Base-by-base conservation (phyloP, 2,113 vertebrate genomes). In the Festucalex cinctus region DNA sequence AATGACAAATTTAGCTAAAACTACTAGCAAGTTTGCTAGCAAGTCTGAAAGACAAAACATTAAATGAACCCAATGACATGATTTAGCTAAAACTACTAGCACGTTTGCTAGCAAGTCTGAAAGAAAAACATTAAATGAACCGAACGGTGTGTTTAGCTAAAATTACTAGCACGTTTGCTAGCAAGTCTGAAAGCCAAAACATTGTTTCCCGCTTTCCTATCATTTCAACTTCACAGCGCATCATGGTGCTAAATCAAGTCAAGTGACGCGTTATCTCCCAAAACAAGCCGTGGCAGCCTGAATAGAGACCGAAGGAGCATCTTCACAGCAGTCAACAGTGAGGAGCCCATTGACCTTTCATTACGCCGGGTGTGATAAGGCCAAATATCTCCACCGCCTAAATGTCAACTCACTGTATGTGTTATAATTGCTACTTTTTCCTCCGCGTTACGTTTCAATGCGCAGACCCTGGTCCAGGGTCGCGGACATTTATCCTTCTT, bases 331-430 rank as follows among this genome's bases (percentile, higher is more conserved):
- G 87, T 88, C 84, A 89, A 89, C 84, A 87, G 82, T 84, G 82
- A 85, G 82, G 81, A 87, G 83, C 81, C 83, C 76, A 84, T 88
- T 89, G 88, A 90, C 88, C 89, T 92, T 91, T 90, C 76, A 88
- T 90, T 87, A 89, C 79, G 78, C 81, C 83, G 78, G 78, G 78
- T 89, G 76, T 88, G 89, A 92, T 88, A 91, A 90, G 87, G 86
- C 81, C 88, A 90, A 86, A 87, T 84, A 84, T 85, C 86, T 82
- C 73, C 71, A 59, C 83, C 77, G 75, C 76, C 84, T 74, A 90
- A 91, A 92, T 92, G 90, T 90, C 91, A 92, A 82, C 81, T 86
- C 86, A 86, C 86, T 90, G 83, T 89, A 87, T 87, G 87, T 83
- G 85, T 88, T 88, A 85, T 88, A 89, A 88, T 81, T 82, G 81